These are phyloP conservation scores for Phalacrocorax carbo DNA, from an alignment of 2,113 vertebrate genomes.

Conservation along the genomic window DNA sequence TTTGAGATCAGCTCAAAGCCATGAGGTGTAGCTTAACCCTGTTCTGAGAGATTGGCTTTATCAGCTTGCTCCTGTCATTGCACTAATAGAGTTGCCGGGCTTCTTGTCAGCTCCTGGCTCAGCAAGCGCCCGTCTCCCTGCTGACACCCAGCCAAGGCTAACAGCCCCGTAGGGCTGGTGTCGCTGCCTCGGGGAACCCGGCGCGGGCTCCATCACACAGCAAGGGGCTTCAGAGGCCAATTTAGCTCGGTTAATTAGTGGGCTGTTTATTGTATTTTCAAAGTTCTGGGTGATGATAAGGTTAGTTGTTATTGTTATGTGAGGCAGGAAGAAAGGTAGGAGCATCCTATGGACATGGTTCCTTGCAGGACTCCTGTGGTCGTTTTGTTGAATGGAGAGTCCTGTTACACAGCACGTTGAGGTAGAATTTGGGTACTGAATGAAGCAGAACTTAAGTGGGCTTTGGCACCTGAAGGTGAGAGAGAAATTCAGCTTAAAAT, in stretches of 20 bases:
- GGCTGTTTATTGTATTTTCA: not conserved
- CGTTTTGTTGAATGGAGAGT: not conserved
- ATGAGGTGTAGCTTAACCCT: not conserved
- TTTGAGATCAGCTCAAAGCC: not conserved
- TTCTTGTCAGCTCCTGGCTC: not conserved
- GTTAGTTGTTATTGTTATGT: not conserved
- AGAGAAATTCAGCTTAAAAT: not conserved
- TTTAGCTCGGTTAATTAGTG: not conserved
- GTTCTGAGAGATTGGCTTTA: not conserved
- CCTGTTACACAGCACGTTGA: not conserved
- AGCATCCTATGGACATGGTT: not conserved
- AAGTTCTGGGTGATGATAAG: not conserved
- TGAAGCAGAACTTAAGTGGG: not conserved
- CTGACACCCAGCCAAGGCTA: not conserved
- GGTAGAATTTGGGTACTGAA: not conserved
- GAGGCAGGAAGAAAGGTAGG: not conserved
- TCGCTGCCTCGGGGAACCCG: not conserved
- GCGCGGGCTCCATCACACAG: fast-evolving
- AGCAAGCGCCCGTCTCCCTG: fast-evolving
- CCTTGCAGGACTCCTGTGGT: not conserved
- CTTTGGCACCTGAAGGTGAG: not conserved
- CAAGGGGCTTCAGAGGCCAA: not conserved
- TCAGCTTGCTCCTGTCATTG: not conserved
- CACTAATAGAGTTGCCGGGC: not conserved
- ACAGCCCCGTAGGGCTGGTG: not conserved